Conservation (phyloP, 2,113 vertebrate genomes). For the Aptenodytes patagonicus region DNA sequence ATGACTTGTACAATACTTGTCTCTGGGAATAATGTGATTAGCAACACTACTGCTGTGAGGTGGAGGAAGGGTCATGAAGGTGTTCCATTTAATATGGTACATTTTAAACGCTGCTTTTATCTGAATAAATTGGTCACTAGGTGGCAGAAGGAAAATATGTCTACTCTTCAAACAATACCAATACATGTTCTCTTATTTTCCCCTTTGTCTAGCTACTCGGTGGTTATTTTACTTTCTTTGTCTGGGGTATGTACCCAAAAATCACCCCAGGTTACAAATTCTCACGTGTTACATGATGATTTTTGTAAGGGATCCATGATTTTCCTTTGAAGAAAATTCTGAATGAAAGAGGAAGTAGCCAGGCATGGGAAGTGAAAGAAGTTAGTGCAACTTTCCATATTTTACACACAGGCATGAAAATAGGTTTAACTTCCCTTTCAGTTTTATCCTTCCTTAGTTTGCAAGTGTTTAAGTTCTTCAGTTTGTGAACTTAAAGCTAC, state of each 20-base stretch:
- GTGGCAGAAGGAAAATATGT: conserved; percentile 64
- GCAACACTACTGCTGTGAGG: neutral
- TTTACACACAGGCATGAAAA: neutral
- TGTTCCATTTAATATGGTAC: neutral
- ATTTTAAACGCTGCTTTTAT: neutral
- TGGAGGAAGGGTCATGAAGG: neutral
- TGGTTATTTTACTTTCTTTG: neutral
- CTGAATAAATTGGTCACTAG: conserved; percentile 54
- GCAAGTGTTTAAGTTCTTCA: neutral
- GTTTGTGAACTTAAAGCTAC: neutral
- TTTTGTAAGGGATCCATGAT: neutral
- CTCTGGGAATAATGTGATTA: conserved; percentile 20
- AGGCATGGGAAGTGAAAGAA: neutral
- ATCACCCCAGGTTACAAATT: neutral
- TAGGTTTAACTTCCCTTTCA: neutral
- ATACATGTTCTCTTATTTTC: neutral
- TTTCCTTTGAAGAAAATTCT: neutral
- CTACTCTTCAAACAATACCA: neutral
- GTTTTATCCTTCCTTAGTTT: neutral
- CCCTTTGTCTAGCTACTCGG: neutral
- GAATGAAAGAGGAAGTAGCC: neutral
- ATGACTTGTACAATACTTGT: neutral
- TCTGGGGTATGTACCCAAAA: neutral
- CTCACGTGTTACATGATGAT: neutral
- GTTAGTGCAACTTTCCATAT: neutral